Conservation (phyloP, 2,113 vertebrate genomes). For the Drymodes brunneopygia region DNA sequence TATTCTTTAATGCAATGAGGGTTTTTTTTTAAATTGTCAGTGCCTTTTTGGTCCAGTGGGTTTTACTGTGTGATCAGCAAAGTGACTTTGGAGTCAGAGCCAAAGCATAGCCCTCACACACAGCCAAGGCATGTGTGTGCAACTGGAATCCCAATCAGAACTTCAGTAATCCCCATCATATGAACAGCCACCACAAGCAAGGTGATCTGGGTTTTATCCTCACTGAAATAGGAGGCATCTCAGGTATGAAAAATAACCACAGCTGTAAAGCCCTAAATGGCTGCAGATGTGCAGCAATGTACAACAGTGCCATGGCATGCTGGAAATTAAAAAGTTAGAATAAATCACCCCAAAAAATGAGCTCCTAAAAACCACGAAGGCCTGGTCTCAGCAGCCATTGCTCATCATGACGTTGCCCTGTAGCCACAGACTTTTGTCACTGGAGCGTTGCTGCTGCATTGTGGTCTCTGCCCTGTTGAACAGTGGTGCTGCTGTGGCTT, state of each 20-base stretch:
- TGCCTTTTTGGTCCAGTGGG: not conserved
- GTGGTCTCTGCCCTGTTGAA: not conserved
- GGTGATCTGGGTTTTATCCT: not conserved
- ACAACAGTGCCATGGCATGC: not conserved
- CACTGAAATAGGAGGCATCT: not conserved
- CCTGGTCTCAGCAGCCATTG: not conserved
- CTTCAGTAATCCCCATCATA: accelerated
- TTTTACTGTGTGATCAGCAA: not conserved
- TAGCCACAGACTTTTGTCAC: not conserved
- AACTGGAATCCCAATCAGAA: not conserved
- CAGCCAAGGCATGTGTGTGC: not conserved
- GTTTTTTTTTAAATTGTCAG: not conserved
- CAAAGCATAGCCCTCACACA: not conserved
- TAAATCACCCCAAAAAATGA: not conserved
- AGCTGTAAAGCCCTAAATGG: not conserved
- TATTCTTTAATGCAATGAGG: accelerated
- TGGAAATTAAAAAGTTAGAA: not conserved
- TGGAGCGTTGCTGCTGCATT: not conserved
- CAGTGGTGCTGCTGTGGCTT: not conserved
- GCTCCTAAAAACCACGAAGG: accelerated
- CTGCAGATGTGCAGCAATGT: not conserved
- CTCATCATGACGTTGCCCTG: not conserved
- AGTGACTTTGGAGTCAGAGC: not conserved
- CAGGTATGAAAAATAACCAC: not conserved
- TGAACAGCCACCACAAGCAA: not conserved